These are phyloP conservation scores for Troides helena DNA, from an alignment of 2,888 invertebrate genomes.

Conservation along the genomic window DNA sequence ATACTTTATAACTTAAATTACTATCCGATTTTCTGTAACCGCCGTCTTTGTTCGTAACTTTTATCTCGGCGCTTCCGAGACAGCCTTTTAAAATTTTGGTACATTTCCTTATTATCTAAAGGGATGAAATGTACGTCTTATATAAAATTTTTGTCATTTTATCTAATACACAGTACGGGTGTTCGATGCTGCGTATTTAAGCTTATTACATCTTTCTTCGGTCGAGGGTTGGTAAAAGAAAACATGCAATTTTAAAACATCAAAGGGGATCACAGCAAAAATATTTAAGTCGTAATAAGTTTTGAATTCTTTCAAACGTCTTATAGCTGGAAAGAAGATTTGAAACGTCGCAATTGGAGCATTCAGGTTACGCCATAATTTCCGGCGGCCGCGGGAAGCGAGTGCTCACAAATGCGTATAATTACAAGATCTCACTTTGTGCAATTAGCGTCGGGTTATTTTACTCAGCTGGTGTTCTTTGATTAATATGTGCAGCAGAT, in stretches of 20 bases:
- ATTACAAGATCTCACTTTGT: conserved; percentile 4
- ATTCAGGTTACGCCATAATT: conserved; percentile 1
- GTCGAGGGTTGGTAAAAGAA: background rate
- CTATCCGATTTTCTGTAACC: background rate
- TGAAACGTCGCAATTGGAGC: background rate
- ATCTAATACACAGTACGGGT: no score
- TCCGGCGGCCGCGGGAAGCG: background rate
- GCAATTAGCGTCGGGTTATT: background rate
- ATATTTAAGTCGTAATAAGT: background rate
- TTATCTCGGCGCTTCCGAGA: background rate
- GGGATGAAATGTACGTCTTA: no score
- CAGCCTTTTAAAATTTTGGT: background rate
- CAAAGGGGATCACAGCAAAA: background rate
- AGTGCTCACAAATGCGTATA: background rate
- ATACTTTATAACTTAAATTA: no score
- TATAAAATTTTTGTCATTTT: no score
- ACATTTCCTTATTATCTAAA: background rate
- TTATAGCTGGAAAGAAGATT: conserved; percentile 1
- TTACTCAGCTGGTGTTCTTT: background rate
- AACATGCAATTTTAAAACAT: background rate
- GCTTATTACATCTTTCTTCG: background rate
- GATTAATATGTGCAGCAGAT: background rate
- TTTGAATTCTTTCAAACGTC: background rate
- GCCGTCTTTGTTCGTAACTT: background rate
- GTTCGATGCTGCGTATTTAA: background rate